A percentile compares a stretch with the other conserved stretches of the same genome.
phyloP scores from a whole-genome alignment of 2,888 invertebrate species.

The Cinara cedri region DNA sequence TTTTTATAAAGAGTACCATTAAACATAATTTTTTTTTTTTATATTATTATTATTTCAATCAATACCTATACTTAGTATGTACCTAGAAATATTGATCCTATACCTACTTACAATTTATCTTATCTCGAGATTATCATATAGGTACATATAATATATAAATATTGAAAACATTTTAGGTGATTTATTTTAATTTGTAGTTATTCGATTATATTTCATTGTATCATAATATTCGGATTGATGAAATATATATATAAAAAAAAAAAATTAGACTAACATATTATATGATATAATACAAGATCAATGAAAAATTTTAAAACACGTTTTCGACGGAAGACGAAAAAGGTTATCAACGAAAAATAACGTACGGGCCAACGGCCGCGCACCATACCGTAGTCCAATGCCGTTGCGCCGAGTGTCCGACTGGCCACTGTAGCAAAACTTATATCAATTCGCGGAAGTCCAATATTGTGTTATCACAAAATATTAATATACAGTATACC shows the following conservation, averaged over 20 bases:
- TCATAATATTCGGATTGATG: too few relatives aligned
- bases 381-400: slow-evolving; percentile 34
- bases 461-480: not conserved
- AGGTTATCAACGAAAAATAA: slow-evolving; percentile 28
- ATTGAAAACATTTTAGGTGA: too few relatives aligned
- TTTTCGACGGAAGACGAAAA: slow-evolving; percentile 20
- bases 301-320: not conserved
- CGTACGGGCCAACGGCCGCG: not conserved
- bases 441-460: slow-evolving; percentile 38
- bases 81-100: too few relatives aligned
- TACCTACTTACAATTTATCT: too few relatives aligned
- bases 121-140: not conserved
- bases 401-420: not conserved
- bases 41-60: too few relatives aligned
- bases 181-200: not conserved
- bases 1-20: too few relatives aligned
- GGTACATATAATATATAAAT: too few relatives aligned
- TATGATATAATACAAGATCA: not conserved
- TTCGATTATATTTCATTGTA: too few relatives aligned
- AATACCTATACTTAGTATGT: too few relatives aligned
- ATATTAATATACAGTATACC: not conserved
- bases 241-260: too few relatives aligned
- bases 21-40: too few relatives aligned
- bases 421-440: slow-evolving; percentile 3
- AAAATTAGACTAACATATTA: too few relatives aligned